Evolutionary conservation across 2,888 invertebrate species (phyloP).

Genomic region (Liodrosophila aerea): DNA sequence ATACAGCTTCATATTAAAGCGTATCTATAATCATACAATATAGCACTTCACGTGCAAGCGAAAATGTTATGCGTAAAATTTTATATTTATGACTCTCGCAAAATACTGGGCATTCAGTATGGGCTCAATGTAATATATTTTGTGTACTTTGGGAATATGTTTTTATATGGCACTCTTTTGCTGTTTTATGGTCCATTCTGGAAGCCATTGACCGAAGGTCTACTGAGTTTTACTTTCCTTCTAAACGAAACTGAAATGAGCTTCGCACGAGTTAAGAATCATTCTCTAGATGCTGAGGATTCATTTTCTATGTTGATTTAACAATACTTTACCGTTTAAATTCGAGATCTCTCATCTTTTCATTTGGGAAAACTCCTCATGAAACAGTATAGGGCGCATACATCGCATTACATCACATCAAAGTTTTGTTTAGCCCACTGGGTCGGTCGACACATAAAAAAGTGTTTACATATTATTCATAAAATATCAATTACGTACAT

Average conservation of each 20-base stretch:
- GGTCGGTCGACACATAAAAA: slow-evolving; percentile 58
- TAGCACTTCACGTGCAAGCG: not conserved
- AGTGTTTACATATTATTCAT: slow-evolving; percentile 77
- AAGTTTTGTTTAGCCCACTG: slow-evolving; percentile 31
- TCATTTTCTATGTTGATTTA: no score
- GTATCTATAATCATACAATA: not conserved
- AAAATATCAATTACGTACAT: slow-evolving; percentile 77
- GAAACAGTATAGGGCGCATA: slow-evolving; percentile 34
- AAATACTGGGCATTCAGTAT: slow-evolving; percentile 20
- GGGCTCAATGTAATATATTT: slow-evolving; percentile 48
- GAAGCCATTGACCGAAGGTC: slow-evolving; percentile 14
- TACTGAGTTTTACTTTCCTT: not conserved
- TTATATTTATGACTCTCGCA: slow-evolving; percentile 41
- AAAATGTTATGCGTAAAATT: slow-evolving; percentile 38
- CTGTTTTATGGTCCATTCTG: slow-evolving; percentile 34
- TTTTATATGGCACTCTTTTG: slow-evolving; percentile 45
- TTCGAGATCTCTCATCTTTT: no score
- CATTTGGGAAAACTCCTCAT: slow-evolving; percentile 1
- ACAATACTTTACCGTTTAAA: not conserved
- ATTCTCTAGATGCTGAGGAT: no score
- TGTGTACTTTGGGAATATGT: slow-evolving; percentile 52
- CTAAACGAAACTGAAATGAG: slow-evolving; percentile 11
- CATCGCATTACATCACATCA: slow-evolving; percentile 28
- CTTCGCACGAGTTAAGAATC: slow-evolving; percentile 1
- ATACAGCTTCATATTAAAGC: not conserved